Conservation (phyloP, 2,797 vertebrate species). For the Melanotaenia parkinsoni region DNA sequence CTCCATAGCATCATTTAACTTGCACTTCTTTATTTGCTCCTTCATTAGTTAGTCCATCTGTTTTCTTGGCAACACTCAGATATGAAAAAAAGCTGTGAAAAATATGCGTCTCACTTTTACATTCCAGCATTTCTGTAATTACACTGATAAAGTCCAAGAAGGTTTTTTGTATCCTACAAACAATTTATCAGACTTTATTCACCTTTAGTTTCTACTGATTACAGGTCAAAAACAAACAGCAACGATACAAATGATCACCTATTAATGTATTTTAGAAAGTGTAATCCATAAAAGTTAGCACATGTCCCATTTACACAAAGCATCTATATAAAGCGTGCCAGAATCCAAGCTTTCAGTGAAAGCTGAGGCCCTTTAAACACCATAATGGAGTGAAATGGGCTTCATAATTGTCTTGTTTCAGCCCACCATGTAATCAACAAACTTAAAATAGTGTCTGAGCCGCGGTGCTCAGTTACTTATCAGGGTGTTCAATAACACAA, state of each 20-base stretch:
- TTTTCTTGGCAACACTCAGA: constrained; percentile 64
- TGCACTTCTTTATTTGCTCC: constrained; percentile 60
- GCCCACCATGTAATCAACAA: constrained; percentile 74
- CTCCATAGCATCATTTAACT: constrained; percentile 39
- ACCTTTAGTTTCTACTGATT: not conserved
- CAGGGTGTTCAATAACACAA: constrained; percentile 81
- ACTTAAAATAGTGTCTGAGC: constrained; percentile 76
- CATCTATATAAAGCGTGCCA: constrained; percentile 19
- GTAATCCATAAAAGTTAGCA: constrained; percentile 13
- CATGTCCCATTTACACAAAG: constrained; percentile 8
- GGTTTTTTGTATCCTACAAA: constrained; percentile 68
- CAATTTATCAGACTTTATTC: constrained; percentile 48
- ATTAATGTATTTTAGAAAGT: constrained; percentile 5
- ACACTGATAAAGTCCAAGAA: constrained; percentile 72
- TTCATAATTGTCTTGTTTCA: constrained; percentile 79
- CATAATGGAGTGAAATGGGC: constrained; percentile 78
- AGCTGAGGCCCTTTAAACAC: constrained; percentile 62
- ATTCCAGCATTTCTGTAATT: constrained; percentile 71
- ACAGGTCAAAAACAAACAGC: constrained; percentile 10
- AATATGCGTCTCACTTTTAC: constrained; percentile 66
- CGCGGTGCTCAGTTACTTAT: constrained; percentile 75
- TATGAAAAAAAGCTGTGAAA: constrained; percentile 72
- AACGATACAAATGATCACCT: constrained; percentile 7
- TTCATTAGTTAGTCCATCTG: constrained; percentile 66
- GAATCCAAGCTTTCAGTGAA: constrained; percentile 55